phyloP scores from a whole-genome alignment of 1,140 invertebrate genomes.

The Drosophila ercepeae region DNA sequence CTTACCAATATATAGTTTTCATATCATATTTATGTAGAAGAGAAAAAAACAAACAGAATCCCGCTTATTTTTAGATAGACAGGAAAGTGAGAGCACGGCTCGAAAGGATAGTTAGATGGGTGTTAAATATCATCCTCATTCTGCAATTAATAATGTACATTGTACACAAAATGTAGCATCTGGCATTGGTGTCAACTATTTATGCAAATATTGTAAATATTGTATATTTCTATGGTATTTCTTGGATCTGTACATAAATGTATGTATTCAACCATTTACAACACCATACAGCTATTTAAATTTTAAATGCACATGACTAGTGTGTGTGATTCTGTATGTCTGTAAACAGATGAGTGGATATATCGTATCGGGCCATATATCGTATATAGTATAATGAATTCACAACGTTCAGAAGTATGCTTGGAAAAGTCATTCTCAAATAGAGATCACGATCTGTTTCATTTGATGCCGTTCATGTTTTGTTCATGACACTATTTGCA shows the following conservation, averaged over 20 bases:
- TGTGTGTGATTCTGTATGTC: slow-evolving; percentile 14
- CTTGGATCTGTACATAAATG: slow-evolving; percentile 48
- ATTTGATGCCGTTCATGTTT: slow-evolving; percentile 33
- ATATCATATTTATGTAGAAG: not conserved
- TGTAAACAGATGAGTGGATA: not conserved
- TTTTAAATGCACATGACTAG: slow-evolving; percentile 56
- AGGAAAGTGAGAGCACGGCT: slow-evolving; percentile 2
- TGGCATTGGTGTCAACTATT: slow-evolving; percentile 25
- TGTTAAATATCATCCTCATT: slow-evolving; percentile 1
- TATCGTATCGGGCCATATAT: too few relatives aligned
- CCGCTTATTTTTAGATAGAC: slow-evolving; percentile 5
- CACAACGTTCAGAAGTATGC: slow-evolving; percentile 63
- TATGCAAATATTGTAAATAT: slow-evolving; percentile 42
- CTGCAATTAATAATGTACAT: not conserved
- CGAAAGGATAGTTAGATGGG: slow-evolving; percentile 1
- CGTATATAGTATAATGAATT: slow-evolving; percentile 37
- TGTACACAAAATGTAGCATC: slow-evolving; percentile 7
- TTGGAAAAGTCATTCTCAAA: slow-evolving; percentile 42
- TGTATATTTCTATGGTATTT: slow-evolving; percentile 41
- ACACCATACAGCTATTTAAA: slow-evolving; percentile 62
- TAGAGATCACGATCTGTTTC: slow-evolving; percentile 24
- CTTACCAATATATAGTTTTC: slow-evolving; percentile 28
- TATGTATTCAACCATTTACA: slow-evolving; percentile 62
- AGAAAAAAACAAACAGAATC: not conserved
- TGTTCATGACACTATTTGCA: slow-evolving; percentile 7